phyloP scores from a whole-genome alignment of 2,797 vertebrate genomes.

The Chanos chanos region DNA sequence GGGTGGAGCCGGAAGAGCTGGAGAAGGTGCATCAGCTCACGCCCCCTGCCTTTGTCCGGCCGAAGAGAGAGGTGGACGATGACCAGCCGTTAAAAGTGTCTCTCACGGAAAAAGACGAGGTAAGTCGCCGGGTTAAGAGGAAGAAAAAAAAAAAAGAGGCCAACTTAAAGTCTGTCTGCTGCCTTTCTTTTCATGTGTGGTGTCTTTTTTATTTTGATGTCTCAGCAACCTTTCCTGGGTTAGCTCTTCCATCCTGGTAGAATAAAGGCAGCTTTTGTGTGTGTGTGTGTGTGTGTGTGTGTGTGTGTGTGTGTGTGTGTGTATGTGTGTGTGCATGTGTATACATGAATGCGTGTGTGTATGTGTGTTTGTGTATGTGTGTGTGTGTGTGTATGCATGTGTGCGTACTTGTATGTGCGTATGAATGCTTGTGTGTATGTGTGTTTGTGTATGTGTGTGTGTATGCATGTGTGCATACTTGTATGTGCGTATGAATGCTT shows the following conservation, averaged over 20 bases:
- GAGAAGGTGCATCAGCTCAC: slow-evolving; percentile 83
- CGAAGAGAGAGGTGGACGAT: slow-evolving; percentile 82
- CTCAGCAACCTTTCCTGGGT: too few relatives aligned
- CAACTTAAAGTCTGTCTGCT: not conserved
- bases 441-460: too few relatives aligned
- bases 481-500: too few relatives aligned
- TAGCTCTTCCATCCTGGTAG: too few relatives aligned
- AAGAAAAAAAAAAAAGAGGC: not conserved
- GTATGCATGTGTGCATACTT: not conserved
- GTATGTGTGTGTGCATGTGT: not conserved
- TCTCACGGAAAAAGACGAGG: slow-evolving; percentile 83
- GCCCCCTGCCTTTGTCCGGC: slow-evolving; percentile 83
- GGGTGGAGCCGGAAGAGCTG: slow-evolving; percentile 91
- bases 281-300: not conserved
- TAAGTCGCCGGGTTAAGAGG: slow-evolving; percentile 28
- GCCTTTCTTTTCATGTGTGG: too few relatives aligned
- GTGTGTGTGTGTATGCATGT: too few relatives aligned
- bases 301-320: not conserved
- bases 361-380: too few relatives aligned
- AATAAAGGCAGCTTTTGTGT: too few relatives aligned
- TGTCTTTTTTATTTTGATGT: too few relatives aligned
- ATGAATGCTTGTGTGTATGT: too few relatives aligned
- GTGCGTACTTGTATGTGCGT: too few relatives aligned
- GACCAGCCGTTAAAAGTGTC: slow-evolving; percentile 81
- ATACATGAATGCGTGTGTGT: not conserved